Evolutionary conservation across 2,888 invertebrate species (phyloP).

Genomic region (Melitaea athalia): DNA sequence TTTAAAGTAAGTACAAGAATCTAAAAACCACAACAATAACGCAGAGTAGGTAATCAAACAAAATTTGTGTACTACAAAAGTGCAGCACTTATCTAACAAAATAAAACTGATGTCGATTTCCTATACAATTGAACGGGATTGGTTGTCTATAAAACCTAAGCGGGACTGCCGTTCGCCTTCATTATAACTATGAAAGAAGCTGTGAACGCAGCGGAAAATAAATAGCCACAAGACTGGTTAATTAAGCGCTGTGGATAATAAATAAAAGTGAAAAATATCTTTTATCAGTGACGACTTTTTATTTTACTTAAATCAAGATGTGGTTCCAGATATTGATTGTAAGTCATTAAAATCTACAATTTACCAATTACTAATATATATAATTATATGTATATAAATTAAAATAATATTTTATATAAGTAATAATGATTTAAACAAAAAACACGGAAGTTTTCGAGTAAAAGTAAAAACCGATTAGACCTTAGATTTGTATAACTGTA

Average conservation of each 20-base stretch:
- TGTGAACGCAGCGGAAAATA: conserved; percentile 57
- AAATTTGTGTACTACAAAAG: conserved; percentile 54
- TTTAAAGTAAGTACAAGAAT: too few relatives aligned
- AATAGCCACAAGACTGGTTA: conserved; percentile 19
- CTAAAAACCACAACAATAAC: too few relatives aligned
- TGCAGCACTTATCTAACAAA: conserved; percentile 71
- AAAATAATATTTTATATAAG: not conserved
- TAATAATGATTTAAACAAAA: not conserved
- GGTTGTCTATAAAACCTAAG: conserved; percentile 71
- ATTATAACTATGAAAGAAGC: conserved; percentile 61
- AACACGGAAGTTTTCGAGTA: not conserved
- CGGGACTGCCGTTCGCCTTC: conserved; percentile 60
- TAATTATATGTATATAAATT: too few relatives aligned
- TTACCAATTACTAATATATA: not conserved
- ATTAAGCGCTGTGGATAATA: conserved; percentile 23
- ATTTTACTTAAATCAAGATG: conserved; percentile 48
- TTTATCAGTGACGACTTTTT: conserved; percentile 21
- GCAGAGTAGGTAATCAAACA: conserved; percentile 15
- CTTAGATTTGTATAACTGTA: not conserved
- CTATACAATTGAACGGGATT: conserved; percentile 62
- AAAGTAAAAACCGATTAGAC: not conserved
- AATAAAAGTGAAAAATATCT: conserved; percentile 16
- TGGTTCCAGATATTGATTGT: conserved; percentile 50
- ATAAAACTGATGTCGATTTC: conserved; percentile 59
- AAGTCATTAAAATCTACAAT: conserved; percentile 35